These are phyloP conservation scores for Otus sunia DNA, from an alignment of 2,113 vertebrate species.

Conservation along the genomic window DNA sequence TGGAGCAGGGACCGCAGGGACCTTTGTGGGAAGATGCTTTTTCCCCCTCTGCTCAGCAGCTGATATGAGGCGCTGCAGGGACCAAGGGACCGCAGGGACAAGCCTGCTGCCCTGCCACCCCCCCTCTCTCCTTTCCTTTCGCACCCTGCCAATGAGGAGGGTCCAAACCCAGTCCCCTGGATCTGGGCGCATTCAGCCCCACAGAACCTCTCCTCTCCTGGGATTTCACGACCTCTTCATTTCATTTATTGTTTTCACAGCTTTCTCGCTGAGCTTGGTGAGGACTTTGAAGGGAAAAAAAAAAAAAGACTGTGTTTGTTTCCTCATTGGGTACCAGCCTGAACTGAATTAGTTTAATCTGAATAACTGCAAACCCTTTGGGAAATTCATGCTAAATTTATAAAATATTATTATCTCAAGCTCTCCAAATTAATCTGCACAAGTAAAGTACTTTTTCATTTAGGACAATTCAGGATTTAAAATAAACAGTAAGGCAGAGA, in stretches of 20 bases:
- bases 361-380: neutral
- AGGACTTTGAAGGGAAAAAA: neutral
- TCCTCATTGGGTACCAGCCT: neutral
- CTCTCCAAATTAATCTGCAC: neutral
- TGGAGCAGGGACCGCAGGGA: too few species aligned
- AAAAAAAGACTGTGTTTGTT: neutral
- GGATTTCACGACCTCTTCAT: neutral
- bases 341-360: neutral
- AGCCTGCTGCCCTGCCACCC: neutral
- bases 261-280: neutral
- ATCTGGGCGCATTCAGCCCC: neutral
- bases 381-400: neutral
- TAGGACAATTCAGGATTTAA: neutral
- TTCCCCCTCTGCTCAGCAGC: neutral
- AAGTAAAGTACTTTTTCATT: neutral
- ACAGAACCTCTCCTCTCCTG: neutral
- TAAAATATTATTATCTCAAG: neutral
- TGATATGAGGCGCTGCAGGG: neutral
- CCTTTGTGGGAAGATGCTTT: neutral
- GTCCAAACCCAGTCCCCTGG: neutral
- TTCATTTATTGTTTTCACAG: accelerated
- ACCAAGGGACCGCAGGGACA: neutral
- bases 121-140: neutral
- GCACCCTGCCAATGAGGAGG: neutral
- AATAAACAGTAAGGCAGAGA: neutral